phyloP scores from a whole-genome alignment of 2,888 invertebrate species.

The Heliconius aoede region DNA sequence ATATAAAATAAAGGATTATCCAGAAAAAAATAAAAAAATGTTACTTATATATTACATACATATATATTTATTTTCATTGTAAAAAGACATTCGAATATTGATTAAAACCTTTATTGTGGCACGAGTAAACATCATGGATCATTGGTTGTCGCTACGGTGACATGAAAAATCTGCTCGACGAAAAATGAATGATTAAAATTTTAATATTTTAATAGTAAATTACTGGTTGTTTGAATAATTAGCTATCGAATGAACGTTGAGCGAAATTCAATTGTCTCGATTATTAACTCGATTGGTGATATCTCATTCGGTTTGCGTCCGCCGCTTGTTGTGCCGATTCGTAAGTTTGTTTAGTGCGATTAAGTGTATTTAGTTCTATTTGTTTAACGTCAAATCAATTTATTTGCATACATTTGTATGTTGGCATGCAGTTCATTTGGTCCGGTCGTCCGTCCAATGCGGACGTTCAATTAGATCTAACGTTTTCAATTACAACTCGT shows the following conservation, averaged over 20 bases:
- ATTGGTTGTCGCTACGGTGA: constrained; percentile 37
- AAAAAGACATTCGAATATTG: not conserved
- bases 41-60: not conserved
- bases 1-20: too few relatives aligned
- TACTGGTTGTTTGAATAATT: constrained; percentile 68
- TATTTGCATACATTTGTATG: constrained; percentile 41
- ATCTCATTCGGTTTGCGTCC: constrained; percentile 62
- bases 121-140: constrained; percentile 40
- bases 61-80: not conserved
- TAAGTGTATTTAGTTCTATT: constrained; percentile 56
- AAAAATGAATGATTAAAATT: constrained; percentile 60
- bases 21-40: too few relatives aligned
- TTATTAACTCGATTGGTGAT: constrained; percentile 66
- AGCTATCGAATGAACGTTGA: constrained; percentile 59
- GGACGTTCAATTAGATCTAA: constrained; percentile 47
- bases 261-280: constrained; percentile 64
- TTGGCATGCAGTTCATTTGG: constrained; percentile 39
- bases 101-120: constrained; percentile 18
- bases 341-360: constrained; percentile 56
- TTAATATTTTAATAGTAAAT: constrained; percentile 66
- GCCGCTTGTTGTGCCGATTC: constrained; percentile 58
- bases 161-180: constrained; percentile 46
- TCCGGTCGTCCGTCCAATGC: constrained; percentile 18
- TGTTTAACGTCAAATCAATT: constrained; percentile 45
- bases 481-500: constrained; percentile 12